Evolutionary conservation across 2,113 vertebrate genomes (phyloP).

Genomic region (Myrmecophaga tridactyla): DNA sequence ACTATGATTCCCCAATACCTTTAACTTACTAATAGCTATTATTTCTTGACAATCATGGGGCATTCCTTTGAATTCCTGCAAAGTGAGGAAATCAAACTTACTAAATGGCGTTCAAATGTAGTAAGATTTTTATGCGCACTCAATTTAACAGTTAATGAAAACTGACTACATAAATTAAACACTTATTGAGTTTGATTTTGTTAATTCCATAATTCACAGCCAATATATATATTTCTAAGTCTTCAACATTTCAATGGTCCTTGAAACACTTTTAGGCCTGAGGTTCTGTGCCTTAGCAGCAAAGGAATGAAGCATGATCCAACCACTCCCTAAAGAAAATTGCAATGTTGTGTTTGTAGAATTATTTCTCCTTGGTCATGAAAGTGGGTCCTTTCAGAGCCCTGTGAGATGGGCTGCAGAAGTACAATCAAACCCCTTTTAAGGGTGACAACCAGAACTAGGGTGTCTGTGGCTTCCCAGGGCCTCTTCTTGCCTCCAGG

Average conservation of each 20-base stretch:
- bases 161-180: not conserved
- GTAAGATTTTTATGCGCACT: not conserved
- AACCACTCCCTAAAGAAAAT: not conserved
- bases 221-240: not conserved
- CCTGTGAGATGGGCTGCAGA: not conserved
- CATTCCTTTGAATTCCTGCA: not conserved
- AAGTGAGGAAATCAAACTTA: not conserved
- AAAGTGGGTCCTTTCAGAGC: not conserved
- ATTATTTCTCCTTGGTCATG: not conserved
- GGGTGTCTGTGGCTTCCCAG: not conserved
- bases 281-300: not conserved
- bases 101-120: not conserved
- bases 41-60: not conserved
- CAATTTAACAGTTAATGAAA: slow-evolving; percentile 18
- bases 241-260: not conserved
- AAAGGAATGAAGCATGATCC: not conserved
- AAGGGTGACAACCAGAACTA: not conserved
- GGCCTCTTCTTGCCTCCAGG: not conserved
- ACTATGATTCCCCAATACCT: too few species aligned
- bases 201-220: not conserved
- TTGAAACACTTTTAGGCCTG: not conserved
- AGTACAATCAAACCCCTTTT: not conserved
- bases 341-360: too few species aligned
- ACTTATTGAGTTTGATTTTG: not conserved
- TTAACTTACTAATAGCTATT: not conserved